Evolutionary conservation across 1,140 invertebrate genomes (phyloP), one percentile per base, ranked within the genome.

Genomic region (Cotesia glomerata): DNA sequence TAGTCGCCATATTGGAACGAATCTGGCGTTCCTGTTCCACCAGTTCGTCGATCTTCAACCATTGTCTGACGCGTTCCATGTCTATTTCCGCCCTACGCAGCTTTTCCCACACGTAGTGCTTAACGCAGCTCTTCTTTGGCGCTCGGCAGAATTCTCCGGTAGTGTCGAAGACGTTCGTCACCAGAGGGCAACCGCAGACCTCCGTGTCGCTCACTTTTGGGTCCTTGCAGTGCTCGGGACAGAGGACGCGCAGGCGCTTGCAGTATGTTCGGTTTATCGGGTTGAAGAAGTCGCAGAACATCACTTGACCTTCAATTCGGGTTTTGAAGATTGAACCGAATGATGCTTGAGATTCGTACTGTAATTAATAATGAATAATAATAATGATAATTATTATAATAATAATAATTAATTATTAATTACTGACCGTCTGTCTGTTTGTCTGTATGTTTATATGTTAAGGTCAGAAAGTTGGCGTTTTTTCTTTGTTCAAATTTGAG

Each of bases 241-340:
- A 99, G 26, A 99, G 89, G 2, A 99, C 96, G 76, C 95, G 91
- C 13, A 99, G 86, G 62, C 98, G 87, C 87, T 99, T 99, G 86
- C 98, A 99, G 81, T 99, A 99, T 0, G 97, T 98, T 67, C 92
- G 90, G 80, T 94, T 96, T 2, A 90, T 88, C 4, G 94, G 90
- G 88, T 98, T 99, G 83, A 94, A 99, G 84, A 94, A 97, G 81
- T 99, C 98, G 85, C 98, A 99, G 84, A 99, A 99, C 93, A 99
- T 98, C 80, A 95, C 94, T 86, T 95, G 92, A 13, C 95, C 95
- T 85, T 98, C 97, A 75, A 98, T 97, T 59, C 94, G 90, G 0
- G 97, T 98, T 82, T 97, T 95, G 79, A 95, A 97, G 59, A 95
- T 92, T 13, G 95, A 98, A 13, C 96, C 97, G 86, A 98, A 99